Evolutionary conservation across 2,113 vertebrate species (phyloP).

Genomic region (Percina caprodes): DNA sequence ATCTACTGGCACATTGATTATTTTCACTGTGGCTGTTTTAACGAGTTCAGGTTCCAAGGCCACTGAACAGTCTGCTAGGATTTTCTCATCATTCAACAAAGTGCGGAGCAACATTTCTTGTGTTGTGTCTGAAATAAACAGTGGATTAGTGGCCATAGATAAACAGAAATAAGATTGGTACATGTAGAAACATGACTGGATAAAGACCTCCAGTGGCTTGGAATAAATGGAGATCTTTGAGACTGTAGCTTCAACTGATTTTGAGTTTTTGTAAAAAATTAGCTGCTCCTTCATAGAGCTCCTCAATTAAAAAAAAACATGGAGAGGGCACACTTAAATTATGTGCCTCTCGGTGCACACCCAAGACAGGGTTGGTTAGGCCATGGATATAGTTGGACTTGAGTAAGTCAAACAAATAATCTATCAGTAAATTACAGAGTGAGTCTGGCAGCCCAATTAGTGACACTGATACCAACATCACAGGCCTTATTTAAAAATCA

Average conservation of each 20-base stretch:
- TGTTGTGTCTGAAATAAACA: slow-evolving; percentile 4
- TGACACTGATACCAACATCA: slow-evolving; percentile 11
- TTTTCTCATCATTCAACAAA: neutral
- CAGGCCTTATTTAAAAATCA: slow-evolving; percentile 22
- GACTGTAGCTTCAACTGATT: neutral
- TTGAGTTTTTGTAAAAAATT: neutral
- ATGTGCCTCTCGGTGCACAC: neutral
- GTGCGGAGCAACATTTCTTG: neutral
- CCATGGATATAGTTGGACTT: neutral
- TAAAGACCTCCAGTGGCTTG: neutral
- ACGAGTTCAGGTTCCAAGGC: slow-evolving; percentile 2
- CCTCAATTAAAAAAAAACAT: neutral
- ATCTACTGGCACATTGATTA: neutral
- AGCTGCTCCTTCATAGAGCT: neutral
- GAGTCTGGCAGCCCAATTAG: neutral
- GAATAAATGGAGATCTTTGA: no score
- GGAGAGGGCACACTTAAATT: neutral
- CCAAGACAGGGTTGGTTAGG: neutral
- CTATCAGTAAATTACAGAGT: neutral
- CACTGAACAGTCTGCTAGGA: neutral
- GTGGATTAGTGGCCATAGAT: neutral
- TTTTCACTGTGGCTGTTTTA: neutral
- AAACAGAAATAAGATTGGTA: slow-evolving; percentile 14
- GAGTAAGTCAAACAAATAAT: neutral
- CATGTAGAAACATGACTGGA: neutral